Percentiles rank a stretch among this genome's conserved stretches.
These are phyloP conservation scores for Keiferia lycopersicella DNA, from an alignment of 2,888 invertebrate genomes.

Conservation along the genomic window DNA sequence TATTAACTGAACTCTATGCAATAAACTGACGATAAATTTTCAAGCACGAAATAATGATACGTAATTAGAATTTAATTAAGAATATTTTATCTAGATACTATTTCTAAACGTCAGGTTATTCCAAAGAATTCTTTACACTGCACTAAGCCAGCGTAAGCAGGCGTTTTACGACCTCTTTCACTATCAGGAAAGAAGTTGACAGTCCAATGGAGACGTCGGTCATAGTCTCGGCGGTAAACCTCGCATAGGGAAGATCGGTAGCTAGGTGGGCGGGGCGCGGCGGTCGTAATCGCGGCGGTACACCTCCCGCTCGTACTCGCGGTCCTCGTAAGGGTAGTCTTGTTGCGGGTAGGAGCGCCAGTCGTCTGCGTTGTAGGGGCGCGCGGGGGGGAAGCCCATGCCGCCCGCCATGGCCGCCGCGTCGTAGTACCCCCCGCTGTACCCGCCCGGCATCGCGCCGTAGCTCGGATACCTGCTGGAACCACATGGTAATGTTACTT, in stretches of 20 bases:
- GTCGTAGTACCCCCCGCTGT: constrained; percentile 67
- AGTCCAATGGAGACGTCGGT: neutral
- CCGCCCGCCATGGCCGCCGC: constrained; percentile 69
- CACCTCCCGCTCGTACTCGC: constrained; percentile 80
- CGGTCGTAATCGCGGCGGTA: constrained; percentile 84
- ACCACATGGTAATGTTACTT: neutral
- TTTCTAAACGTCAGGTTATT: constrained; percentile 4
- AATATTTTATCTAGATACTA: neutral
- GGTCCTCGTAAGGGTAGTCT: constrained; percentile 79
- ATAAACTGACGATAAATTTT: neutral
- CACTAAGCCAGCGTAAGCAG: neutral
- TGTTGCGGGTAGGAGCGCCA: constrained; percentile 74
- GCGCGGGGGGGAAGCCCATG: constrained; percentile 76
- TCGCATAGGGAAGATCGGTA: neutral
- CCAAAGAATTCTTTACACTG: neutral
- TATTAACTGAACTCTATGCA: constrained; percentile 8
- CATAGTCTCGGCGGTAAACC: neutral
- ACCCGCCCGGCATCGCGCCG: constrained; percentile 69
- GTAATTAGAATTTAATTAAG: neutral
- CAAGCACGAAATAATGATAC: too few species aligned
- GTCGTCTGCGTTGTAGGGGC: constrained; percentile 68
- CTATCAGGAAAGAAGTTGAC: neutral
- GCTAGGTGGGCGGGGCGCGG: constrained; percentile 81
- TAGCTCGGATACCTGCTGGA: constrained; percentile 70
- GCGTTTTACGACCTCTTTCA: neutral